phyloP scores from a whole-genome alignment of 2,888 invertebrate genomes.

The Eupithecia pulchellata region DNA sequence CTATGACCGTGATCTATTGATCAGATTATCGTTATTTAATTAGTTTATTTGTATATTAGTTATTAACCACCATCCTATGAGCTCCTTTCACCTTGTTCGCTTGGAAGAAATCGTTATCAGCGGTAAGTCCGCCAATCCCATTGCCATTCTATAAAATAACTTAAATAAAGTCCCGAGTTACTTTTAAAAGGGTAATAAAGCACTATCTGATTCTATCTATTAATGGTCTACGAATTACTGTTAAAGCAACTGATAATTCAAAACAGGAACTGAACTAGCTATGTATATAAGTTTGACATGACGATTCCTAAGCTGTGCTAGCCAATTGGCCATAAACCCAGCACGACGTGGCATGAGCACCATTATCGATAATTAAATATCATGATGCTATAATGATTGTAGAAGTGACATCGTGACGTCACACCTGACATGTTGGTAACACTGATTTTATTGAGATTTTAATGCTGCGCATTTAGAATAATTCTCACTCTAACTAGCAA shows the following conservation, averaged over 20 bases:
- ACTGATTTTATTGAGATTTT: conserved; percentile 61
- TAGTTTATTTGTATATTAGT: too few relatives aligned
- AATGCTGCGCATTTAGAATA: conserved; percentile 42
- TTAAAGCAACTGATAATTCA: not conserved
- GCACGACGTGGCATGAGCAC: not conserved
- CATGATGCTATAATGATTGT: conserved; percentile 30
- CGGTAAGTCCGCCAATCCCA: too few relatives aligned
- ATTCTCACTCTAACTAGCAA: conserved; percentile 7
- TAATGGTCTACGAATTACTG: too few relatives aligned
- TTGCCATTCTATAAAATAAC: too few relatives aligned
- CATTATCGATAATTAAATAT: conserved; percentile 8
- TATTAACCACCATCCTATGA: too few relatives aligned
- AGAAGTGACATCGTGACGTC: conserved; percentile 48
- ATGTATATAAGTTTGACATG: not conserved
- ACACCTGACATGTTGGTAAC: conserved; percentile 46
- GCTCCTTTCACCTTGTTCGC: too few relatives aligned
- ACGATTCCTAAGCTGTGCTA: not conserved
- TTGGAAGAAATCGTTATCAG: too few relatives aligned
- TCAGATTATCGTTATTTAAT: too few relatives aligned
- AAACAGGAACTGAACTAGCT: not conserved
- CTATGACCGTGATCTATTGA: not conserved
- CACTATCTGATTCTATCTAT: too few relatives aligned
- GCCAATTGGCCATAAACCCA: not conserved
- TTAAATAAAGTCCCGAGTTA: too few relatives aligned
- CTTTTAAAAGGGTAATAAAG: too few relatives aligned